Conservation (phyloP, 2,797 vertebrate genomes). For the Anguilla obscura region DNA sequence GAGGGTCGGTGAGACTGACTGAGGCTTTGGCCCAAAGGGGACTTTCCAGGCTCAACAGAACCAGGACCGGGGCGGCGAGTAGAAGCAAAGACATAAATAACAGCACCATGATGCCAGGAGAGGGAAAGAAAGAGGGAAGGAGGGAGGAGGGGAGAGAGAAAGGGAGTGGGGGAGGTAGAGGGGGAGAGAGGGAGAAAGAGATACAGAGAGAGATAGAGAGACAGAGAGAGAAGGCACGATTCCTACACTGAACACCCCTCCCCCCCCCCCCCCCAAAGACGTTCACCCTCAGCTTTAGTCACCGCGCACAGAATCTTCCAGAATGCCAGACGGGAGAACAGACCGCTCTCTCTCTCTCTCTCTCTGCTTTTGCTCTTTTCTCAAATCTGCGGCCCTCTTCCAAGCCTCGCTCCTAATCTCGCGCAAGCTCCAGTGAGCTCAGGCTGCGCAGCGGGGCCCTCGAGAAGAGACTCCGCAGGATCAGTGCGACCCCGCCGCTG, state of each 20-base stretch:
- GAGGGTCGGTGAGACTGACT: constrained; percentile 5
- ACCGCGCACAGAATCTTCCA: constrained; percentile 62
- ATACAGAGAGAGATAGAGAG: constrained; percentile 28
- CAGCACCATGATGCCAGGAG: constrained; percentile 4
- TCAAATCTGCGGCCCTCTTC: constrained; percentile 63
- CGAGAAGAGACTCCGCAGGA: constrained; percentile 80
- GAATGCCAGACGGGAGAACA: constrained; percentile 69
- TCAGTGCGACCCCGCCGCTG: constrained; percentile 75
- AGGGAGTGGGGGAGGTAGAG: background rate
- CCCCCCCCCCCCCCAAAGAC: constrained; percentile 55
- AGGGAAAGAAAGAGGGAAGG: background rate
- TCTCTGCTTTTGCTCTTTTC: constrained; percentile 68
- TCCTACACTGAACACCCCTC: constrained; percentile 55
- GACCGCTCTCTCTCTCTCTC: constrained; percentile 67
- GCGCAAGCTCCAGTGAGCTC: constrained; percentile 75
- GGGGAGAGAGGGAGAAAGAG: background rate
- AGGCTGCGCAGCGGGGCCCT: constrained; percentile 69
- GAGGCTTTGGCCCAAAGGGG: background rate
- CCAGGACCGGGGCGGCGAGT: background rate
- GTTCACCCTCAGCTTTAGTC: constrained; percentile 70
- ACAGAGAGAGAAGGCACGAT: constrained; percentile 47
- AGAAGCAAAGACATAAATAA: constrained; percentile 3
- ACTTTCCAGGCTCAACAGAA: constrained; percentile 3
- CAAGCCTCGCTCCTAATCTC: constrained; percentile 67
- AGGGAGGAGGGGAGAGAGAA: constrained; percentile 42